These are phyloP conservation scores for Neosalanx taihuensis DNA, from an alignment of 2,797 vertebrate species.

Conservation along the genomic window DNA sequence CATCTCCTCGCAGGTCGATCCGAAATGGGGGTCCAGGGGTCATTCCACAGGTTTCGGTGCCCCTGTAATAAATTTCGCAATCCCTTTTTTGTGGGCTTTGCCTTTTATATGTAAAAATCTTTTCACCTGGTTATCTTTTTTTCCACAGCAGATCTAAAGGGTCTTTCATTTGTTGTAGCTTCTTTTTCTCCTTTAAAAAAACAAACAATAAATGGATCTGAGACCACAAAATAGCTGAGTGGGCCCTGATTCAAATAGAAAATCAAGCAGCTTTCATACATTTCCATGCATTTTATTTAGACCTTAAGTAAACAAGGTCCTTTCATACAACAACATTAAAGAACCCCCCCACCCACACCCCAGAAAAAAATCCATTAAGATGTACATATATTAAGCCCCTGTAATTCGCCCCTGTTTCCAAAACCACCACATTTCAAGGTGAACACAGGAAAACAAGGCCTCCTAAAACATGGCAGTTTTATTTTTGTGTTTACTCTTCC, in stretches of 20 bases:
- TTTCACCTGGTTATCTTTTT: constrained; percentile 68
- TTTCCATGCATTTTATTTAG: constrained; percentile 66
- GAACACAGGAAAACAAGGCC: constrained; percentile 36
- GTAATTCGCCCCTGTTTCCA: not conserved
- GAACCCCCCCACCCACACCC: constrained; percentile 3
- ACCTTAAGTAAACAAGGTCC: constrained; percentile 30
- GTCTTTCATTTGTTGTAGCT: constrained; percentile 69
- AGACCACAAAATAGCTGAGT: constrained; percentile 61
- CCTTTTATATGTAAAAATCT: constrained; percentile 79
- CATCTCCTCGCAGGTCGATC: constrained; percentile 94
- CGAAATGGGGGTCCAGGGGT: constrained; percentile 95
- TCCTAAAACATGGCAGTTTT: constrained; percentile 37
- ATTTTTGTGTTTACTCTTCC: constrained; percentile 30
- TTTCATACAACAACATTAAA: constrained; percentile 63
- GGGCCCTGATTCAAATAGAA: constrained; percentile 64
- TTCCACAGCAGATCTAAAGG: constrained; percentile 68
- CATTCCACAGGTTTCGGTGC: constrained; percentile 92
- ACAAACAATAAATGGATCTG: constrained; percentile 69
- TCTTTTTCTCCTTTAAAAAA: constrained; percentile 36
- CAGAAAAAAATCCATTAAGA: constrained; percentile 46
- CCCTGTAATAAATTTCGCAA: constrained; percentile 70
- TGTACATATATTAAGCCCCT: constrained; percentile 66
- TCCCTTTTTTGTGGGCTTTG: constrained; percentile 67
- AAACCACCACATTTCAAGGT: constrained; percentile 60
- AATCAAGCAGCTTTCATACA: constrained; percentile 58